phyloP scores from a whole-genome alignment of 2,797 vertebrate species.

The Benthosema pterotum region DNA sequence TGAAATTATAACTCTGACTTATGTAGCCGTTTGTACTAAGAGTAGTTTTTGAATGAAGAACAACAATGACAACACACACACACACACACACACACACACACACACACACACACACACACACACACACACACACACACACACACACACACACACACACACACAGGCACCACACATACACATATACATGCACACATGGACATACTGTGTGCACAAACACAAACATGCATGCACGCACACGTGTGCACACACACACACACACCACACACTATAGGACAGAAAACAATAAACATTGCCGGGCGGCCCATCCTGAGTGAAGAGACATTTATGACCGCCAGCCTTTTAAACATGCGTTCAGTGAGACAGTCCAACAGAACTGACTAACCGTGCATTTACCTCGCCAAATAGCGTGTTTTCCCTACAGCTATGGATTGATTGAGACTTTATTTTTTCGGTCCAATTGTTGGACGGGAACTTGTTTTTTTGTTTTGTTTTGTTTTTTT shows the following conservation, averaged over 20 bases:
- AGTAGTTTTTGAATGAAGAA: slow-evolving; percentile 59
- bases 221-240: no score
- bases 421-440: slow-evolving; percentile 6
- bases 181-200: no score
- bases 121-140: no score
- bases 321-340: slow-evolving; percentile 20
- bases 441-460: slow-evolving; percentile 2
- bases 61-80: background rate
- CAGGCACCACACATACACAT: no score
- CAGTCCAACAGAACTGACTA: slow-evolving; percentile 13
- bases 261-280: slow-evolving; percentile 44
- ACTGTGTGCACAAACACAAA: no score
- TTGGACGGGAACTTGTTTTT: slow-evolving; percentile 8
- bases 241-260: no score
- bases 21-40: slow-evolving; percentile 78
- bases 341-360: slow-evolving; percentile 41
- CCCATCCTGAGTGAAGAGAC: slow-evolving; percentile 45
- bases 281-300: slow-evolving; percentile 57
- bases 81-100: no score
- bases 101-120: no score
- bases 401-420: background rate
- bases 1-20: slow-evolving; percentile 70
- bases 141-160: no score
- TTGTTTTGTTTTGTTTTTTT: background rate
- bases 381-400: slow-evolving; percentile 25